Evolutionary conservation across 2,113 vertebrate genomes (phyloP), one percentile per base, ranked within the genome.

Genomic region (Chionis minor): DNA sequence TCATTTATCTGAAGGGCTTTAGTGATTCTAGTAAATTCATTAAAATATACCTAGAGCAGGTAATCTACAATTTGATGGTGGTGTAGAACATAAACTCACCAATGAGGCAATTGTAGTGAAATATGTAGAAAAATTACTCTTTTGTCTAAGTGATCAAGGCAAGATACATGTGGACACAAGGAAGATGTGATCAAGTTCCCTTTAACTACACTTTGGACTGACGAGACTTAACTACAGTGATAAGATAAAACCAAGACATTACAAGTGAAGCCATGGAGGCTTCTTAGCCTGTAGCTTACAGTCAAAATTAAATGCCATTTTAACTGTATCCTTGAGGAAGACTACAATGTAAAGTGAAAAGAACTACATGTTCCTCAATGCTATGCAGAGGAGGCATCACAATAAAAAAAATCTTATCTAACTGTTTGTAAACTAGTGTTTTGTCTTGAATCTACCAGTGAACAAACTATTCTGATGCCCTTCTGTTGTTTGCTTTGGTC

Each of bases 371-470:
- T 94, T 94, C 94, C 77, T 74, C 28, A 27, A 1, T 67, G 66
- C 61, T 95, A 83, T 45, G 51, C 30, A 69, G 82, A 81, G 72
- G 78, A 94, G 95, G 92, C 95, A 96, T 56, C 52, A 27, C 28
- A 77, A 90, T 67, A 67, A 94, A n/a, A 93, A n/a, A 93, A 97
- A 79, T 89, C 90, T 97, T 98, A 97, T 98, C 93, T 91, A 58
- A 21, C 26, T 82, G 90, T 93, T 95, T 93, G 86, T 98, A 97
- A 97, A 98, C 96, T 96, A 55, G 15, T 90, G 38, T 91, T 97
- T 94, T 87, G 74, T 94, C 86, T 97, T 81, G 70, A 91, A 49
- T 73, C 67, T 70, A 28, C 56, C 8, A 90, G 71, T 2, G 70
- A 88, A 87, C 96, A 95, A 96, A 88, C 80, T 95, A 92, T 97